A percentile compares a stretch with the other conserved stretches of the same genome.
phyloP scores from a whole-genome alignment of 1,140 invertebrate species.

The Neodiprion pinetum region DNA sequence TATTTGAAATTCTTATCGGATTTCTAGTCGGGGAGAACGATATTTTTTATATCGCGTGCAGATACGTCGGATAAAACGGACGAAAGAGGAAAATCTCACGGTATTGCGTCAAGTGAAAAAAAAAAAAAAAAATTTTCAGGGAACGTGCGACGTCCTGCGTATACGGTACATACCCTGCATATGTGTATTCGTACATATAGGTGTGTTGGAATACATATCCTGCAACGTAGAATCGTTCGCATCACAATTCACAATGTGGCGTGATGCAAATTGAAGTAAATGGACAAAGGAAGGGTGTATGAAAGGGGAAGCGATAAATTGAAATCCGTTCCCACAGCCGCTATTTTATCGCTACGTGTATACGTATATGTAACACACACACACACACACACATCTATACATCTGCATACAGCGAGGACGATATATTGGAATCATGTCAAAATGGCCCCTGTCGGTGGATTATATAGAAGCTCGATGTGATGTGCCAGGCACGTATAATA shows the following conservation, averaged over 20 bases:
- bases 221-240: not conserved
- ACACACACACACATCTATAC: not conserved
- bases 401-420: conserved; percentile 2
- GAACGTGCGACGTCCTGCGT: too few relatives aligned
- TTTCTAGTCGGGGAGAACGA: too few relatives aligned
- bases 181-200: too few relatives aligned
- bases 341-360: not conserved
- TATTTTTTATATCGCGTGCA: too few relatives aligned
- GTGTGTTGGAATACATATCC: too few relatives aligned
- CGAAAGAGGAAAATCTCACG: too few relatives aligned
- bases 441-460: not conserved
- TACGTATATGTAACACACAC: not conserved
- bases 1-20: too few relatives aligned
- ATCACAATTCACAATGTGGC: conserved; percentile 7
- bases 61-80: too few relatives aligned
- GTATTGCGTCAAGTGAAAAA: not conserved
- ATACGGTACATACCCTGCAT: too few relatives aligned
- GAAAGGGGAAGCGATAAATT: conserved; percentile 7
- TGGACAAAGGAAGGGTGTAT: conserved; percentile 7
- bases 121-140: not conserved
- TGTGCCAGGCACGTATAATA: not conserved
- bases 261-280: conserved; percentile 7
- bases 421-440: conserved; percentile 3
- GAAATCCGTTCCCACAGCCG: not conserved
- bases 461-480: not conserved